A percentile compares a stretch with the other conserved stretches of the same genome.
phyloP scores from a whole-genome alignment of 2,113 vertebrate genomes.

The Fregetta grallaria region DNA sequence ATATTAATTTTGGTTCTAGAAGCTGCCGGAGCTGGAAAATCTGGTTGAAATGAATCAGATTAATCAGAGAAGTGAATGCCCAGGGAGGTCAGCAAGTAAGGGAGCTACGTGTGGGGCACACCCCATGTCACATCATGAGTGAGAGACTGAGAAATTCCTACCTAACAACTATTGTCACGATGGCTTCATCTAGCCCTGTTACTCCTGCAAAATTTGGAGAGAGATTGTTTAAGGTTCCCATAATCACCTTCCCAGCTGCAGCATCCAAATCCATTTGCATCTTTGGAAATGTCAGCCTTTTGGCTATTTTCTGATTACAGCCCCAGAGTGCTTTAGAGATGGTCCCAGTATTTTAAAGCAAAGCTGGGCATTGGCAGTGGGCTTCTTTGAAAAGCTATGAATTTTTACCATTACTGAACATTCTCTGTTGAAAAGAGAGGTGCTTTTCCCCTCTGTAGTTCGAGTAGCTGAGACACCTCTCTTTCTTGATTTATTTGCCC shows the following conservation, averaged over 20 bases:
- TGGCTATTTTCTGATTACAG: not conserved
- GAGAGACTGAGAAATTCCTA: not conserved
- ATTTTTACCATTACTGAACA: not conserved
- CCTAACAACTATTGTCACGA: not conserved
- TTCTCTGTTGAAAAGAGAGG: not conserved
- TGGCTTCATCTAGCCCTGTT: not conserved
- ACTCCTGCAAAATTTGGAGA: not conserved
- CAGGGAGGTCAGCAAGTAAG: not conserved
- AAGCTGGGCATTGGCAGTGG: not conserved
- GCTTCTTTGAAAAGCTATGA: not conserved
- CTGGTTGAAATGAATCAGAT: not conserved
- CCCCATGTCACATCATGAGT: not conserved
- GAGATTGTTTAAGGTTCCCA: not conserved
- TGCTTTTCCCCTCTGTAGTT: not conserved
- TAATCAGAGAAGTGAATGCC: not conserved
- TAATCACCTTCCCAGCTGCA: not conserved
- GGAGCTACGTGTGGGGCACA: not conserved
- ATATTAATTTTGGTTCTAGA: not conserved
- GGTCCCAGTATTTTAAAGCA: not conserved
- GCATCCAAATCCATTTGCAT: not conserved
- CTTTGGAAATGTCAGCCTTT: not conserved
- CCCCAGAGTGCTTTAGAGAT: not conserved
- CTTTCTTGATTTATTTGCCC: conserved; percentile 64
- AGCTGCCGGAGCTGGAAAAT: not conserved
- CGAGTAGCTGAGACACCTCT: conserved; percentile 9